Evolutionary conservation across 1,140 invertebrate genomes (phyloP), one percentile per base, ranked within the genome.

Genomic region (Mylabris phalerata): DNA sequence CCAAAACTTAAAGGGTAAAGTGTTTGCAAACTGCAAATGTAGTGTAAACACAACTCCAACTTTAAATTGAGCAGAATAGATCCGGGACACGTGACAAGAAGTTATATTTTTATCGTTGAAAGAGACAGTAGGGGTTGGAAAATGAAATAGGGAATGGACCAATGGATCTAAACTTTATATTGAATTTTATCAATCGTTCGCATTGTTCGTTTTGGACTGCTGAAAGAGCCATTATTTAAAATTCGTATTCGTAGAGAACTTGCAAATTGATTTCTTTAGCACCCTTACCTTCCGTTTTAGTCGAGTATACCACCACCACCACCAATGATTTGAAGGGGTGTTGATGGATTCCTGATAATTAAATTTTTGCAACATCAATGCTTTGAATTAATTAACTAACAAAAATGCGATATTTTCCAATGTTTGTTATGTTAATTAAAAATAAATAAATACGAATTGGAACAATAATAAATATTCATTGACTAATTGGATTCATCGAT

Each of bases 331-430:
- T 40, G 45, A 38, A 46, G 27, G 48, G 58, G 58, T 48, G 55
- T 63, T 68, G 68, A 70, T 70, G 67, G 67, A 70, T 70, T 70
- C 65, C 62, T 67, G 67, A 70, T 70, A 70, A 70, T 70, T 70
- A 63, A 65, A 69, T 70, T 70, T 70, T 68, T 68, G 62, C 32
- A 32, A 1, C 32, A 32, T 2, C 32, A 32, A 32, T 32, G 32
- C 32, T 32, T 32, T 5, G 0, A 1, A 5, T 32, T 32, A 32
- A 32, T 32, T 32, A 32, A 32, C 32, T 32, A 7, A 32, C 19
- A 32, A 32, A 32, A 32, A 5, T 4, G 32, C 32, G 2, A 32
- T 32, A 32, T 7, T 32, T 32, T 3, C 7, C 2, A 5, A 5
- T 32, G 1, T 7, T 32, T 7, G 32, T 32, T 32, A 32, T 32